Evolutionary conservation across 1,140 invertebrate genomes (phyloP).

Genomic region (Anoplolepis gracilipes): DNA sequence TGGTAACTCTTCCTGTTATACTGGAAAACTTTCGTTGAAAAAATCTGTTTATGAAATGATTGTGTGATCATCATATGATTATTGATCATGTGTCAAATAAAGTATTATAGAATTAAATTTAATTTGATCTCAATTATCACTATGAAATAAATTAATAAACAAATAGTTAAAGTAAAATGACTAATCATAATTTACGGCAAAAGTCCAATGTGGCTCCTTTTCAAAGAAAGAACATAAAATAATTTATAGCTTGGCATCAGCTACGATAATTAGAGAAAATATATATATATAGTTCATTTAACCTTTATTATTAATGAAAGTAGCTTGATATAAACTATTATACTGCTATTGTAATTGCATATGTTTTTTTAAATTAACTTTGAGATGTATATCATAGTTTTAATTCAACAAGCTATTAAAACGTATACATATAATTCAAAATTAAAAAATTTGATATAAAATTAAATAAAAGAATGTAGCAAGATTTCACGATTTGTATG

Average conservation of each 20-base stretch:
- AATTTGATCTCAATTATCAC: background rate
- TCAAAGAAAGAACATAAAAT: constrained; percentile 15
- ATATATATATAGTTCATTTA: background rate
- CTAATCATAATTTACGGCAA: background rate
- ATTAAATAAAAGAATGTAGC: too few relatives aligned
- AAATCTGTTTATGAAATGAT: background rate
- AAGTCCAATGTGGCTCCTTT: background rate
- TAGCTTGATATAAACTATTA: background rate
- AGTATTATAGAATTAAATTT: background rate
- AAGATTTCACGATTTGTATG: too few relatives aligned
- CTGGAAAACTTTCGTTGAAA: background rate
- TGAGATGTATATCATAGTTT: too few relatives aligned
- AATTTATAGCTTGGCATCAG: constrained; percentile 18
- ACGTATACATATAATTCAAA: too few relatives aligned
- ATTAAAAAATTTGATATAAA: too few relatives aligned
- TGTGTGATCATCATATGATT: background rate
- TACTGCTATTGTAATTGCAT: too few relatives aligned
- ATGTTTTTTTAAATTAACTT: too few relatives aligned
- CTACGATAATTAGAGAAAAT: constrained; percentile 12
- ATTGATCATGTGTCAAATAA: background rate
- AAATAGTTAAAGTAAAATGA: background rate
- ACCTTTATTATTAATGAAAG: background rate
- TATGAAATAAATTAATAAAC: background rate
- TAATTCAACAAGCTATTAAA: too few relatives aligned
- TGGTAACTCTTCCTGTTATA: background rate